Evolutionary conservation across 2,113 vertebrate species (phyloP).

Genomic region (Perognathus longimembris): DNA sequence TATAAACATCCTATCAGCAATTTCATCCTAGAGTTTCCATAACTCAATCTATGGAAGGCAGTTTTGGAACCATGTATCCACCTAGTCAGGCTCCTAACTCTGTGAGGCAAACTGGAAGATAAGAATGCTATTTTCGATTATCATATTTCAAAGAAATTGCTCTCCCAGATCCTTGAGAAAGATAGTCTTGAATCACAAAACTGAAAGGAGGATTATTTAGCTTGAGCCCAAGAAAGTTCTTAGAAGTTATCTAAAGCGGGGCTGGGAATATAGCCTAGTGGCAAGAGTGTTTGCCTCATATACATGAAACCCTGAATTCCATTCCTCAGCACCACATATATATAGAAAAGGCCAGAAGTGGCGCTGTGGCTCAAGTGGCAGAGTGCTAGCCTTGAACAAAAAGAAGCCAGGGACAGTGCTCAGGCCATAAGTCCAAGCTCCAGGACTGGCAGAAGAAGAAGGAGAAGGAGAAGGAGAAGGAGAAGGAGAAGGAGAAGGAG

Average conservation of each 20-base stretch:
- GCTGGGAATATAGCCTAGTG: too few relatives aligned
- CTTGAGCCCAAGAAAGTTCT: not conserved
- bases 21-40: slow-evolving; percentile 80
- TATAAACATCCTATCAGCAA: slow-evolving; percentile 82
- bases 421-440: too few relatives aligned
- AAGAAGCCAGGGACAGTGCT: too few relatives aligned
- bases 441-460: too few relatives aligned
- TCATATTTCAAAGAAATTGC: not conserved
- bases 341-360: too few relatives aligned
- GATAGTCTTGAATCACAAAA: not conserved
- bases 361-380: too few relatives aligned
- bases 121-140: accelerated
- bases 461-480: too few relatives aligned
- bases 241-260: not conserved
- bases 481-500: too few relatives aligned
- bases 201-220: not conserved
- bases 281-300: too few relatives aligned
- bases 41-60: slow-evolving; percentile 83
- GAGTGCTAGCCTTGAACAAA: too few relatives aligned
- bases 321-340: too few relatives aligned
- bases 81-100: not conserved
- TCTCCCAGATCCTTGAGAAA: not conserved
- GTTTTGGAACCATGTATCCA: not conserved
- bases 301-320: too few relatives aligned
- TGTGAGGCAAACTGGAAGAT: not conserved